These are phyloP conservation scores for Euzophera pinguis DNA, from an alignment of 2,888 invertebrate species.

Conservation along the genomic window DNA sequence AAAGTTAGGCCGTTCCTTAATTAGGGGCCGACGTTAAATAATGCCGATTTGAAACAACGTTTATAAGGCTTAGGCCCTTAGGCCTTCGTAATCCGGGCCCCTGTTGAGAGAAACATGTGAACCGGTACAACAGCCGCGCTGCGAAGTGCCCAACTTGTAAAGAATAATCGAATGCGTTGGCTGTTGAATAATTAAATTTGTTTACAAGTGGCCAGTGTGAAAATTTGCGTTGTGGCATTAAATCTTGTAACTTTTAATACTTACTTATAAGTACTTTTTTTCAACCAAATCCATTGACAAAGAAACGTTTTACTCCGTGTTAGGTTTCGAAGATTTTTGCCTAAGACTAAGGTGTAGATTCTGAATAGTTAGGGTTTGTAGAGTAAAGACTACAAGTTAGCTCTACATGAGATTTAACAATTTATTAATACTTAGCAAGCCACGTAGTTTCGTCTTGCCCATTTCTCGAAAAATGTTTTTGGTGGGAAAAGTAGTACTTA, in stretches of 20 bases:
- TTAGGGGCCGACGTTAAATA: constrained; percentile 60
- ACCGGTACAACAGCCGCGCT: background rate
- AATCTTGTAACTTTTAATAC: background rate
- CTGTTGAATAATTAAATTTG: constrained; percentile 23
- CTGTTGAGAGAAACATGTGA: constrained; percentile 6
- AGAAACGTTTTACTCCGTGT: no score
- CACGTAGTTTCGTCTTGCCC: no score
- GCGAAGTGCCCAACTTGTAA: constrained; percentile 10
- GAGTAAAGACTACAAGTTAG: no score
- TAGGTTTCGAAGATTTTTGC: no score
- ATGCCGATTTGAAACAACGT: constrained; percentile 60
- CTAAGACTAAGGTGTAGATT: no score
- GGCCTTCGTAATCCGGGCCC: constrained; percentile 12
- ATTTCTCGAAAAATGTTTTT: no score
- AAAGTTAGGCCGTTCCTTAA: constrained; percentile 65
- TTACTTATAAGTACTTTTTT: no score
- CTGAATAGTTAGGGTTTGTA: no score
- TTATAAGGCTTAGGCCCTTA: constrained; percentile 58
- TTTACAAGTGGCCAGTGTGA: constrained; percentile 10
- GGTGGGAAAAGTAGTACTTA: no score
- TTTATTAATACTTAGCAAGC: no score
- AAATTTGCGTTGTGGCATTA: background rate
- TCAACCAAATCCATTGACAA: no score
- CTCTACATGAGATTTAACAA: no score
- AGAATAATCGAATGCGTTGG: constrained; percentile 10